These are phyloP conservation scores for Eleginops maclovinus DNA, from an alignment of 2,113 vertebrate genomes.

Conservation along the genomic window DNA sequence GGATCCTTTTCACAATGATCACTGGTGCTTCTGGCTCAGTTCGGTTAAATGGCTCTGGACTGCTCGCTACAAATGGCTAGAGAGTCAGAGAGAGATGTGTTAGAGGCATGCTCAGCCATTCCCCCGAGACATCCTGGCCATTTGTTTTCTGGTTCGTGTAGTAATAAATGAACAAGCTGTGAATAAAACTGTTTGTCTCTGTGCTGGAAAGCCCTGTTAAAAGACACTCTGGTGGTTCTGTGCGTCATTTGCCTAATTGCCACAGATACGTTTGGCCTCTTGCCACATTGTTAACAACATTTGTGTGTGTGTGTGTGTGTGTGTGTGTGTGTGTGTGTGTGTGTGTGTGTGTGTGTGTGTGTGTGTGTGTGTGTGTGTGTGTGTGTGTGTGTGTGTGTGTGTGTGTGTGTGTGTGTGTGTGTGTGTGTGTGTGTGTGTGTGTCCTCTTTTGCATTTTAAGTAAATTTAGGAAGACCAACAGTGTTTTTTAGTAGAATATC, in stretches of 20 bases:
- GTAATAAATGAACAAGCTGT: neutral
- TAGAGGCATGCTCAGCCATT: neutral
- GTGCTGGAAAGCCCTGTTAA: neutral
- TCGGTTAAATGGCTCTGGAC: conserved; percentile 9
- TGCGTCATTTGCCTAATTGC: conserved; percentile 8
- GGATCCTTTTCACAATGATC: neutral
- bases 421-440: neutral
- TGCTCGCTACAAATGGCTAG: neutral
- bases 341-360: neutral
- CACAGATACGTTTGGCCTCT: neutral
- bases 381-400: neutral
- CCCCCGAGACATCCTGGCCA: neutral
- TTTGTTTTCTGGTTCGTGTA: neutral
- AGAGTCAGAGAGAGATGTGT: neutral
- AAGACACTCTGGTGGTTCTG: neutral
- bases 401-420: neutral
- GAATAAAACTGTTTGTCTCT: conserved; percentile 1
- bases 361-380: neutral
- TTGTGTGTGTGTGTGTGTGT: neutral
- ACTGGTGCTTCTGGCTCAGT: neutral
- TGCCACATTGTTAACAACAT: neutral
- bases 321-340: neutral
- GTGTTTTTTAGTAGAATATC: neutral
- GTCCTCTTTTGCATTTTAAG: neutral
- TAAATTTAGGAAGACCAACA: neutral